These are phyloP conservation scores for Panagrolaimus sp. DNA, from an alignment of 1,140 invertebrate species.

Conservation along the genomic window DNA sequence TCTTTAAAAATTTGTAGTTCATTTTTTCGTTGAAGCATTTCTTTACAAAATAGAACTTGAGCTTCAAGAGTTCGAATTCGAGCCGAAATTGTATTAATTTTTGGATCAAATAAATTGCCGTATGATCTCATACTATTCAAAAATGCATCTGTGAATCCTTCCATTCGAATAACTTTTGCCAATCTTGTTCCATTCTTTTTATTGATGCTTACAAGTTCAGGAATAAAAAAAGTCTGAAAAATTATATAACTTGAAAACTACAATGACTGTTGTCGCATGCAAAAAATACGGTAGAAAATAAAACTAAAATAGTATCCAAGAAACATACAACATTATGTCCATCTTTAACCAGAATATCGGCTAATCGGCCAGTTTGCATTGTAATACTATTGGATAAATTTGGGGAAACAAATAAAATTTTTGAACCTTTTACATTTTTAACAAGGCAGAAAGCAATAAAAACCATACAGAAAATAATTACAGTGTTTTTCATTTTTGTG, in stretches of 20 bases:
- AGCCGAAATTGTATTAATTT: background rate
- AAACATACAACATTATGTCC: slow-evolving; percentile 15
- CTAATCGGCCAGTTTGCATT: slow-evolving; percentile 4
- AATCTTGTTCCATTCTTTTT: slow-evolving; percentile 38
- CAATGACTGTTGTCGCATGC: background rate
- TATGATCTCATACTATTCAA: slow-evolving; percentile 14
- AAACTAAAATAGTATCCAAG: background rate
- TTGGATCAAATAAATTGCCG: slow-evolving; percentile 17
- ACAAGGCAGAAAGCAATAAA: no score
- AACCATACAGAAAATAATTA: no score
- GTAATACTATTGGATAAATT: background rate
- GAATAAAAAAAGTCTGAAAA: slow-evolving; percentile 36
- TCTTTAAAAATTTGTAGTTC: slow-evolving; percentile 31
- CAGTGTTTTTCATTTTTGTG: no score
- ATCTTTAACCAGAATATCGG: slow-evolving; percentile 12
- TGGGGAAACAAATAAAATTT: slow-evolving; percentile 11
- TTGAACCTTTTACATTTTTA: background rate
- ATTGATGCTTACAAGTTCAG: slow-evolving; percentile 25
- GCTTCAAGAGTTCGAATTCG: slow-evolving; percentile 3
- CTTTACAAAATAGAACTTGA: slow-evolving; percentile 22
- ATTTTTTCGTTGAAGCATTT: slow-evolving; percentile 28
- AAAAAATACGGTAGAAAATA: no score
- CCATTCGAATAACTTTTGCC: slow-evolving; percentile 37
- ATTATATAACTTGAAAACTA: background rate
- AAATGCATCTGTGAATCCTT: slow-evolving; percentile 18